Evolutionary conservation across 2,888 invertebrate species (phyloP).

Genomic region (Catocala nupta): DNA sequence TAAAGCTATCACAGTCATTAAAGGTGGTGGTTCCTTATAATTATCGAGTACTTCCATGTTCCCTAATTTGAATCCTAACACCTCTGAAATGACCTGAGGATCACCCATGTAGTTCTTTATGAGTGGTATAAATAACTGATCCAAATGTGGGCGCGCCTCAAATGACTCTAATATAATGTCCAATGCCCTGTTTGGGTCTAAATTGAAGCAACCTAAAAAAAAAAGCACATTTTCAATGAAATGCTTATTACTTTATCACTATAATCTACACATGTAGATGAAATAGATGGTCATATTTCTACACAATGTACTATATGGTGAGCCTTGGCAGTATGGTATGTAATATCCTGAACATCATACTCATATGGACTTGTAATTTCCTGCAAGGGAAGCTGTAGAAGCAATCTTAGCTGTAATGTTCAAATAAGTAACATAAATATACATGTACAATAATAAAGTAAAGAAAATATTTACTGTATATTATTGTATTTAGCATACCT

Average conservation of each 20-base stretch:
- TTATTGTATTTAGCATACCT: conserved; percentile 85
- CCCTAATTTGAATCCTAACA: conserved; percentile 97
- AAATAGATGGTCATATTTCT: no score
- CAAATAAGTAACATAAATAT: no score
- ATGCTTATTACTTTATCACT: no score
- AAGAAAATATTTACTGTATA: no score
- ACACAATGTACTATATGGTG: no score
- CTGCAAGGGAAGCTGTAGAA: no score
- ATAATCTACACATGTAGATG: background rate
- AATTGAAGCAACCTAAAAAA: conserved; percentile 97
- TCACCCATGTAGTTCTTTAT: conserved; percentile 95
- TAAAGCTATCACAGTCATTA: conserved; percentile 96
- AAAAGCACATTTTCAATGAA: no score
- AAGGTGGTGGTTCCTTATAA: conserved; percentile 91
- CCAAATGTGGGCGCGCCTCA: conserved; percentile 94
- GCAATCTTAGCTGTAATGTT: no score
- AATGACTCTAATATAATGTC: conserved; percentile 99
- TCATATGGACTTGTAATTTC: no score
- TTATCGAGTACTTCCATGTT: conserved; percentile 88
- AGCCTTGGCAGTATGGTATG: no score
- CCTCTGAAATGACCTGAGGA: conserved; percentile 93
- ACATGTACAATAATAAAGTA: background rate
- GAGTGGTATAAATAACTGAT: conserved; percentile 94
- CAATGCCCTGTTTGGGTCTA: conserved; percentile 98
- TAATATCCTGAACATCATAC: no score